Evolutionary conservation across 2,113 vertebrate genomes (phyloP).

Genomic region (Prionailurus viverrinus): DNA sequence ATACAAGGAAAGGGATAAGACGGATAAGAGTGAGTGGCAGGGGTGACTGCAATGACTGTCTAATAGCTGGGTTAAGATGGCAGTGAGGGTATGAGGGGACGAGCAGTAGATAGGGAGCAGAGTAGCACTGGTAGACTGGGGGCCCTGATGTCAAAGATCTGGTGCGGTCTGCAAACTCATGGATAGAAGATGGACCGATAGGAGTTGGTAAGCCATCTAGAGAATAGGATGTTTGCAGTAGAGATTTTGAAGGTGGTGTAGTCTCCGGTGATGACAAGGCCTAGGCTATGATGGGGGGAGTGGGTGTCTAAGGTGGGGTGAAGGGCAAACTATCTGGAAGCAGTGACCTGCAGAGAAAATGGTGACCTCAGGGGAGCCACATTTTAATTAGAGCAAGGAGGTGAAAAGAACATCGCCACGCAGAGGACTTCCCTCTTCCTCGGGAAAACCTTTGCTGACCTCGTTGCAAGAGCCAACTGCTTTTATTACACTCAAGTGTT

Average conservation of each 20-base stretch:
- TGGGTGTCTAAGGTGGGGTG: neutral
- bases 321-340: neutral
- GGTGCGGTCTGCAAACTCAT: neutral
- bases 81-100: neutral
- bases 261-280: neutral
- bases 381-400: neutral
- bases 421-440: neutral
- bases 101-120: neutral
- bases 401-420: neutral
- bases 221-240: neutral
- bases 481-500: neutral
- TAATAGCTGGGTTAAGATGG: neutral
- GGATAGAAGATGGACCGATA: neutral
- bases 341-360: neutral
- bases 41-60: too few relatives aligned
- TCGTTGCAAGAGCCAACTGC: neutral
- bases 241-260: neutral
- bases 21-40: neutral
- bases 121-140: neutral
- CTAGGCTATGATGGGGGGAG: neutral
- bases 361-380: neutral
- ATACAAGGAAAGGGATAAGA: neutral
- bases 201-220: neutral
- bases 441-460: neutral
- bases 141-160: neutral